Evolutionary conservation across 2,888 invertebrate genomes (phyloP).

Genomic region (Digitonthophagus gazella): DNA sequence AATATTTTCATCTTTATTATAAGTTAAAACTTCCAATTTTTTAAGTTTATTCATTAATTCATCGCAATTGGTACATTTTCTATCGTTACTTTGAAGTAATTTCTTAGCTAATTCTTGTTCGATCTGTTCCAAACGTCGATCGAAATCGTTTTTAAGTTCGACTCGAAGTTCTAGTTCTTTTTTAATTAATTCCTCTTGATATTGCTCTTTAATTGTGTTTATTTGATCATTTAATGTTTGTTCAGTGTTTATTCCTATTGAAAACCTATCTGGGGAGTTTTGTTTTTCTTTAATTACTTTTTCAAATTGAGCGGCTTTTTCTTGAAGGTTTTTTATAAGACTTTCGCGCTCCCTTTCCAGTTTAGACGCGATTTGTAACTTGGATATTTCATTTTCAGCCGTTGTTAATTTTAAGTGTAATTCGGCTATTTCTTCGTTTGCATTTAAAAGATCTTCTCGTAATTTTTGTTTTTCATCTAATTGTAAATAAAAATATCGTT

Average conservation of each 20-base stretch:
- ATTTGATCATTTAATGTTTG: neutral
- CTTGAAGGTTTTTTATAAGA: constrained; percentile 33
- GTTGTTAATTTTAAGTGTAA: constrained; percentile 22
- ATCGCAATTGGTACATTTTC: constrained; percentile 21
- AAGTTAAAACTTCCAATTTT: constrained; percentile 13
- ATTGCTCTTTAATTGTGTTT: constrained; percentile 32
- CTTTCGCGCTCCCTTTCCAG: constrained; percentile 34
- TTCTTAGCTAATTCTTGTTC: constrained; percentile 19
- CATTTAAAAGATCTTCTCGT: constrained; percentile 17
- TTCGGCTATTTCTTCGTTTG: constrained; percentile 22
- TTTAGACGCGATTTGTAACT: constrained; percentile 21
- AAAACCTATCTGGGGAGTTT: constrained; percentile 18
- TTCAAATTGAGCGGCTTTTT: constrained; percentile 36
- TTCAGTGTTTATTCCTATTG: constrained; percentile 32
- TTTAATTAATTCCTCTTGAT: constrained; percentile 34
- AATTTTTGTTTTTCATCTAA: constrained; percentile 21
- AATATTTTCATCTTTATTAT: constrained; percentile 22
- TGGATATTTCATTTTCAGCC: constrained; percentile 28
- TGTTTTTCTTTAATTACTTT: constrained; percentile 34
- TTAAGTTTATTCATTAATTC: constrained; percentile 21
- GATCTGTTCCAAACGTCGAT: constrained; percentile 28
- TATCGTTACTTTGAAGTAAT: constrained; percentile 5
- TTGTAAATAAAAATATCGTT: neutral
- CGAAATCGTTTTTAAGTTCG: constrained; percentile 34
- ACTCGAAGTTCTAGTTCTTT: constrained; percentile 33